Conservation (phyloP, 1,140 invertebrate species). For the Pentalonia nigronervosa region DNA sequence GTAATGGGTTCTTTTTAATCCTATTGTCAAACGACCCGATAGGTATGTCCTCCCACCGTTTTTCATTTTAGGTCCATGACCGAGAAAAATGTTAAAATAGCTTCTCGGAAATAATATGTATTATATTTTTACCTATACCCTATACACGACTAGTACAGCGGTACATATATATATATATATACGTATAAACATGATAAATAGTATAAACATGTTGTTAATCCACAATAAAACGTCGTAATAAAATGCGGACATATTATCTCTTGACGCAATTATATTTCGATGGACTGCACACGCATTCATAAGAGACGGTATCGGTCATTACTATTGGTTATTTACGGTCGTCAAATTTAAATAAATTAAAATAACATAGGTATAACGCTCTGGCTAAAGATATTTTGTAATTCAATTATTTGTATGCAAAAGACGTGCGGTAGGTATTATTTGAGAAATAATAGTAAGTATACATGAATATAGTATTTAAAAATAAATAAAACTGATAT, state of each 20-base stretch:
- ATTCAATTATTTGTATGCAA: constrained; percentile 35
- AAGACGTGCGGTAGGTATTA: neutral
- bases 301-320: neutral
- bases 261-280: constrained; percentile 21
- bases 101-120: constrained; percentile 22
- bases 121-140: neutral
- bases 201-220: neutral
- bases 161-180: neutral
- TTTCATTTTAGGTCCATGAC: constrained; percentile 42
- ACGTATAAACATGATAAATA: neutral
- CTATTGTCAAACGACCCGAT: constrained; percentile 21
- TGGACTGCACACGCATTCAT: neutral
- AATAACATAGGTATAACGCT: neutral
- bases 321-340: constrained; percentile 16
- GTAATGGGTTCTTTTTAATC: constrained; percentile 40
- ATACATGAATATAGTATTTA: neutral
- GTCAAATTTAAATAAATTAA: constrained; percentile 47
- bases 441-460: neutral
- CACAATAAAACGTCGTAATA: neutral
- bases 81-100: constrained; percentile 49
- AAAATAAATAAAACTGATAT: neutral
- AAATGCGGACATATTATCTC: neutral
- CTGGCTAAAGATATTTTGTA: constrained; percentile 18
- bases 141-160: neutral
- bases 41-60: constrained; percentile 10